Conservation (phyloP, 2,113 vertebrate genomes). For the Eonycteris spelaea region DNA sequence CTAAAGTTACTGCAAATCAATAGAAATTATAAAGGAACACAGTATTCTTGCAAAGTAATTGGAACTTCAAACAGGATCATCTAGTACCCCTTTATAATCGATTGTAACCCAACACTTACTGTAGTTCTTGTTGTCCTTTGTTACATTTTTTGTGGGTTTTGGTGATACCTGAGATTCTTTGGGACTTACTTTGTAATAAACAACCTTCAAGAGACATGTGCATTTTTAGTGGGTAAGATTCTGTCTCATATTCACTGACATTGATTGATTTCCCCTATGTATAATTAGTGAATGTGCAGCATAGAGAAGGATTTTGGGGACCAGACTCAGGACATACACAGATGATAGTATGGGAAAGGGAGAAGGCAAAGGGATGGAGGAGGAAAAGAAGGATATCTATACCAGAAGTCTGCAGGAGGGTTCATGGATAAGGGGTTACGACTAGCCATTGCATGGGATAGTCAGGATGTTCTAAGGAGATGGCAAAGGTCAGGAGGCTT, state of each 20-base stretch:
- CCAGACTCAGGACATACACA: neutral
- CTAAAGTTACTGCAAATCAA: neutral
- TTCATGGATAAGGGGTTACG: neutral
- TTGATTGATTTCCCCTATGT: constrained; percentile 37
- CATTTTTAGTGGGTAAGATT: constrained; percentile 27
- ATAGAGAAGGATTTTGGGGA: neutral
- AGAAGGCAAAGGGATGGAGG: neutral
- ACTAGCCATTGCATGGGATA: neutral
- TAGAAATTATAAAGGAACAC: neutral
- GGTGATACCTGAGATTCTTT: constrained; percentile 11
- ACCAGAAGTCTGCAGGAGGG: neutral
- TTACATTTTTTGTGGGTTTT: constrained; percentile 1
- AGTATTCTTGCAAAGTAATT: neutral
- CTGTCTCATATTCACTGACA: constrained; percentile 30
- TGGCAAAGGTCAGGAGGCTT: neutral
- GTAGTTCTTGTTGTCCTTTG: neutral
- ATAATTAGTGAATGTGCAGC: constrained; percentile 25
- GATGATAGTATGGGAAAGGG: neutral
- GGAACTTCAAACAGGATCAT: neutral
- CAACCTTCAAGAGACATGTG: neutral
- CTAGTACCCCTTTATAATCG: neutral
- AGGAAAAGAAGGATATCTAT: neutral
- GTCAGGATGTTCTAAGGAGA: neutral
- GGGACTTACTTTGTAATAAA: constrained; percentile 44
- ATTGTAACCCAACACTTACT: neutral